phyloP scores from a whole-genome alignment of 2,888 invertebrate species.

The Plagiodera versicolora region DNA sequence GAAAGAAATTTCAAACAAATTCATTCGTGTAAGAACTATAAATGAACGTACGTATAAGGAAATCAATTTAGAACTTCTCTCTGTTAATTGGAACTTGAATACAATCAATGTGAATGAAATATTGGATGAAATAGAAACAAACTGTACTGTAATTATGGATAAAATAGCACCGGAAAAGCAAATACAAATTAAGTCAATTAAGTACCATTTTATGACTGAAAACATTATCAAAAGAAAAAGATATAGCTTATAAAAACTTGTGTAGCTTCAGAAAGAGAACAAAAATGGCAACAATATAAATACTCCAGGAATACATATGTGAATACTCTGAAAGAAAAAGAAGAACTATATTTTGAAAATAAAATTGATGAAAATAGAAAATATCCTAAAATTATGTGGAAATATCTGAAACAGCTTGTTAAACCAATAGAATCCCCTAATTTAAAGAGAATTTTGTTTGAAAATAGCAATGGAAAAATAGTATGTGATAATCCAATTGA shows the following conservation, averaged over 20 bases:
- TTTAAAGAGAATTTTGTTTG: not conserved
- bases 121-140: not conserved
- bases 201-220: constrained; percentile 1
- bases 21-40: not conserved
- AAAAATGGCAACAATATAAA: not conserved
- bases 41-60: not conserved
- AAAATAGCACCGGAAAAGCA: constrained; percentile 1
- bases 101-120: not conserved
- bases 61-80: not conserved
- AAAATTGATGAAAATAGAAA: not conserved
- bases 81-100: not conserved
- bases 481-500: not conserved
- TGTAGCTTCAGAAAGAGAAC: not conserved
- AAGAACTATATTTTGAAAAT: not conserved
- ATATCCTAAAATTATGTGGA: not conserved
- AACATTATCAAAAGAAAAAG: constrained; percentile 4
- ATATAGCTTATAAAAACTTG: constrained; percentile 1
- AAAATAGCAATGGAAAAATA: constrained; percentile 11
- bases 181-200: constrained; percentile 1
- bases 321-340: not conserved
- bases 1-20: not conserved
- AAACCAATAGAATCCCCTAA: not conserved
- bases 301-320: not conserved
- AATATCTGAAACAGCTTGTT: not conserved
- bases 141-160: not conserved